A percentile compares a stretch with the other conserved stretches of the same genome.
Conservation (phyloP, 2,888 invertebrate genomes). For the Scelioninae gen. 1 region DNA sequence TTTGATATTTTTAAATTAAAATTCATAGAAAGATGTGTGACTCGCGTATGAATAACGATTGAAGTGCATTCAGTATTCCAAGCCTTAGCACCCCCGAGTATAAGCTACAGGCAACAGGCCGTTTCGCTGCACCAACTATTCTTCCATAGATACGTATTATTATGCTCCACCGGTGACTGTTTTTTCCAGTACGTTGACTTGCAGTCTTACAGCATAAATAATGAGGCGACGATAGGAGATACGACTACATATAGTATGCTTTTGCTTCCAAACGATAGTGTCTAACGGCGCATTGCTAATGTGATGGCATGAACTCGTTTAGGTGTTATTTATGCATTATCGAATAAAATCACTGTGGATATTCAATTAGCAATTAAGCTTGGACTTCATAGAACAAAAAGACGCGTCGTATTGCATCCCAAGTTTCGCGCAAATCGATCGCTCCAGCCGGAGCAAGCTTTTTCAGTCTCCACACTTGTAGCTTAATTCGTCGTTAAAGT, state of each 20-base stretch:
- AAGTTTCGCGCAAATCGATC: too few species aligned
- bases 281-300: too few species aligned
- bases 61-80: slow-evolving; percentile 16
- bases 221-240: slow-evolving; percentile 67
- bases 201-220: slow-evolving; percentile 68
- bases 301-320: too few species aligned
- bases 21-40: background rate
- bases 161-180: slow-evolving; percentile 64
- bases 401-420: too few species aligned
- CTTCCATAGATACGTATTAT: slow-evolving; percentile 64
- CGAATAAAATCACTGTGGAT: too few species aligned
- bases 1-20: slow-evolving; percentile 18
- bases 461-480: too few species aligned
- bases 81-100: slow-evolving; percentile 7
- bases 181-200: slow-evolving; percentile 69
- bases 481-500: too few species aligned
- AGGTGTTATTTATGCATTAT: too few species aligned
- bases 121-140: slow-evolving; percentile 50
- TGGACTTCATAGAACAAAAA: too few species aligned
- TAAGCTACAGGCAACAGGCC: slow-evolving; percentile 31
- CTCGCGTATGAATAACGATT: slow-evolving; percentile 26
- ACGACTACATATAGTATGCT: slow-evolving; percentile 58
- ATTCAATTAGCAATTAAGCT: too few species aligned
- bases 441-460: too few species aligned
- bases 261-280: too few species aligned